These are phyloP conservation scores for Pheosia gnoma DNA, from an alignment of 2,888 invertebrate genomes.

Conservation along the genomic window DNA sequence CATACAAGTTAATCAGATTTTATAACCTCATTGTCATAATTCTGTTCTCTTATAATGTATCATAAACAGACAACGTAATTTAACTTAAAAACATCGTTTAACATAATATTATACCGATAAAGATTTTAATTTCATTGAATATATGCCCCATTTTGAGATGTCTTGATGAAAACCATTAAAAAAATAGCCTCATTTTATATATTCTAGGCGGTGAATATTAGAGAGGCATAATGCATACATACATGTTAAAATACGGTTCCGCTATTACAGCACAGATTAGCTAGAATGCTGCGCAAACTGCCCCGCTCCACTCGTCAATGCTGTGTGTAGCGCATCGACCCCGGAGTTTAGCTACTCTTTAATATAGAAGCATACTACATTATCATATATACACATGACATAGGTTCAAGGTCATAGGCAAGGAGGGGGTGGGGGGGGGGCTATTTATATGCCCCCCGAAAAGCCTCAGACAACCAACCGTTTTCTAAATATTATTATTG, in stretches of 20 bases:
- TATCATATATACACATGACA: too few relatives aligned
- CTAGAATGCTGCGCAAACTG: background rate
- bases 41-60: background rate
- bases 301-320: background rate
- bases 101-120: constrained; percentile 1
- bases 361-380: too few relatives aligned
- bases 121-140: constrained; percentile 4
- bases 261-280: background rate
- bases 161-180: too few relatives aligned
- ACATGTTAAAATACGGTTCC: background rate
- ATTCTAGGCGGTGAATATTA: background rate
- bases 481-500: too few relatives aligned
- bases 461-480: too few relatives aligned
- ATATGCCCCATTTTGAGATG: constrained; percentile 5
- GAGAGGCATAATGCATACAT: background rate
- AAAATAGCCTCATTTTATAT: background rate
- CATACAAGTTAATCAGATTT: background rate
- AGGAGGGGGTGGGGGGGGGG: too few relatives aligned
- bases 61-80: background rate
- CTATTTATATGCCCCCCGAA: too few relatives aligned
- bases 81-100: background rate
- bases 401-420: too few relatives aligned
- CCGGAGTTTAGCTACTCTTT: too few relatives aligned
- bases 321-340: too few relatives aligned
- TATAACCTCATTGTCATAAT: background rate